Evolutionary conservation across 2,888 invertebrate species (phyloP).

Genomic region (Lacanobia oleracea): DNA sequence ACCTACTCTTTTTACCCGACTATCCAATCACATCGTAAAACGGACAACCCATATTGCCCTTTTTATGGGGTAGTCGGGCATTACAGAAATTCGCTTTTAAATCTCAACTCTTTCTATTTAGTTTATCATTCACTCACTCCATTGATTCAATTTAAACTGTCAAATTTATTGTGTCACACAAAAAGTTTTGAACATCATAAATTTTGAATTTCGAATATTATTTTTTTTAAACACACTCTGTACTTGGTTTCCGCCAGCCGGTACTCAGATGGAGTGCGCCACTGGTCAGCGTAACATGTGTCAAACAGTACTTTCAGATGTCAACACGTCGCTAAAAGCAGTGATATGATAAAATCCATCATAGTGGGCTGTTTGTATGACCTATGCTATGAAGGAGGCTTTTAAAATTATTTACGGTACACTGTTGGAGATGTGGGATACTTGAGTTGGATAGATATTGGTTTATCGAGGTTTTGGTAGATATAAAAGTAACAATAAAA

Average conservation of each 20-base stretch:
- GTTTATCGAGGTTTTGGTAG: background rate
- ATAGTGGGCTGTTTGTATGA: conserved; percentile 53
- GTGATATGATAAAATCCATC: conserved; percentile 60
- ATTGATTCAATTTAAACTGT: background rate
- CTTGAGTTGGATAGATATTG: background rate
- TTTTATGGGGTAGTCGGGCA: too few species aligned
- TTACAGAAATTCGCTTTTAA: too few species aligned
- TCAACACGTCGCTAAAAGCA: conserved; percentile 61
- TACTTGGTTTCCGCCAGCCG: conserved; percentile 26
- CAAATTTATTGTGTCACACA: background rate
- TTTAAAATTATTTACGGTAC: conserved; percentile 25
- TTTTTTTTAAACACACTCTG: conserved; percentile 52
- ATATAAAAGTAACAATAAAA: too few species aligned
- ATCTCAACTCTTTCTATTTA: background rate
- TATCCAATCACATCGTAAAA: too few species aligned
- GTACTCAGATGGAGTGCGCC: conserved; percentile 48
- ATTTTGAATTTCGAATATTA: background rate
- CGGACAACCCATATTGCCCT: too few species aligned
- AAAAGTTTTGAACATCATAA: background rate
- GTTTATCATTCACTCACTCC: conserved; percentile 1
- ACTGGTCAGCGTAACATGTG: conserved; percentile 58
- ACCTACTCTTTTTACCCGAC: too few species aligned
- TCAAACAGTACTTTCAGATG: conserved; percentile 59
- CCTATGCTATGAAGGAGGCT: conserved; percentile 40
- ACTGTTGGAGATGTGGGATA: conserved; percentile 1